Base-by-base conservation (phyloP, 2,113 vertebrate genomes). In the Oenanthe melanoleuca region DNA sequence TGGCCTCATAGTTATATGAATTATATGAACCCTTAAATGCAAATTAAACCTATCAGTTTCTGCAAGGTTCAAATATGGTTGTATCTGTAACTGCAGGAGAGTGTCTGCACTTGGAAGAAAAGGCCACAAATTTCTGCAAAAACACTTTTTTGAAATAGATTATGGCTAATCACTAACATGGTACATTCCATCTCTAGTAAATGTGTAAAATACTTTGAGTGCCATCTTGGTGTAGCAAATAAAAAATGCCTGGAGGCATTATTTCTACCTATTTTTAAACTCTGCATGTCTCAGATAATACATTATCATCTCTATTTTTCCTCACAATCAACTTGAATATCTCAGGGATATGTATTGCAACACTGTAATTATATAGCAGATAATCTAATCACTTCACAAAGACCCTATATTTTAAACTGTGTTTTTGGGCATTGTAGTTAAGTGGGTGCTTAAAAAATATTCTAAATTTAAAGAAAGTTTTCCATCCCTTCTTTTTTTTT, bases 231-330 rank as follows among this genome's bases (percentile, higher is more conserved):
- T 87, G 33, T 25, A 89, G 59, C 55, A 63, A 85, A 82, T 42
- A 37, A 82, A 89, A 84, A 89, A 72, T 42, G 10, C 61, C 70
- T 70, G 6, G 29, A 85, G 63, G 37, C 44, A 55, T 80, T 91
- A n/a, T 81, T 96, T 93, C 55, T 90, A 55, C 34, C 56, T 88
- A 29, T 81, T 89, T 95, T 93, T 83, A 92, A 82, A 80, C 38
- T 72, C 33, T 73, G 7, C 20, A 20, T 89, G 45, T 95, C 29
- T 92, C 59, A 82, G 72, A 95, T 70, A 89, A 89, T 90, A 29
- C 24, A 67, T 93, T 87, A 87, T 61, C 49, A 65, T 85, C 55
- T 26, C 23, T 69, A 49, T 31, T 83, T 94, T 94, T 93, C 26
- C 66, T 93, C 45, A 37, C 55, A 63, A 80, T 38, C 45, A 77